Evolutionary conservation across 2,888 invertebrate species (phyloP), one percentile per base, ranked within the genome.

Genomic region (Spilarctia lutea): DNA sequence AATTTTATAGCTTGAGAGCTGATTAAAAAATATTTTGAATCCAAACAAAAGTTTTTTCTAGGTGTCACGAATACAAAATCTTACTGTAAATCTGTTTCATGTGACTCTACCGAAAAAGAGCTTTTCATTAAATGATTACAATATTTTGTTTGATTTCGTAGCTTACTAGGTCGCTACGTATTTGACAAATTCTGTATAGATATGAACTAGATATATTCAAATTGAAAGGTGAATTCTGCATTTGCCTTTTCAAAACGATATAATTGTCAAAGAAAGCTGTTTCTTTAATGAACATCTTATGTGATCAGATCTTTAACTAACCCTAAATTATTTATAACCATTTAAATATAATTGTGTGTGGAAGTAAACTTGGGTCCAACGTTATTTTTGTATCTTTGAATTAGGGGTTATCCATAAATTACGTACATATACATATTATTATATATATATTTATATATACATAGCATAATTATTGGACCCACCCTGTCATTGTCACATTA

Each of bases 311-410:
- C 63, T 30, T 63, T 63, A 27, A 63, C n/a, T n/a, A 52, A 18
- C 63, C 6, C 13, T 27, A 63, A 30, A 30, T 63, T 63, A 60
- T 63, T 63, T 30, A 30, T 63, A 63, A 30, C 60, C 7, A 33
- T 63, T 27, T 63, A 60, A 45, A 48, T 65, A 75, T 79, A 75
- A 77, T 78, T 66, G 75, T 75, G 75, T 35, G 74, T 78, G 75
- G 66, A 79, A 79, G 75, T 79, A 76, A 70, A 79, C 79, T 56
- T 72, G 84, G 83, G 82, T 84, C 84, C 84, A 84, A 84, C 79
- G 60, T 80, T 83, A 81, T 82, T 84, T 84, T 84, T 84, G 81
- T 84, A 84, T 79, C 76, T 63, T 77, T 76, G 27, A 72, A 68
- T 79, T 76, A 56, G 52, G 52, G n/a, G n/a, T 56, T 11, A 56